Conservation (phyloP, 2,888 invertebrate genomes). For the Watsonalla cultraria region DNA sequence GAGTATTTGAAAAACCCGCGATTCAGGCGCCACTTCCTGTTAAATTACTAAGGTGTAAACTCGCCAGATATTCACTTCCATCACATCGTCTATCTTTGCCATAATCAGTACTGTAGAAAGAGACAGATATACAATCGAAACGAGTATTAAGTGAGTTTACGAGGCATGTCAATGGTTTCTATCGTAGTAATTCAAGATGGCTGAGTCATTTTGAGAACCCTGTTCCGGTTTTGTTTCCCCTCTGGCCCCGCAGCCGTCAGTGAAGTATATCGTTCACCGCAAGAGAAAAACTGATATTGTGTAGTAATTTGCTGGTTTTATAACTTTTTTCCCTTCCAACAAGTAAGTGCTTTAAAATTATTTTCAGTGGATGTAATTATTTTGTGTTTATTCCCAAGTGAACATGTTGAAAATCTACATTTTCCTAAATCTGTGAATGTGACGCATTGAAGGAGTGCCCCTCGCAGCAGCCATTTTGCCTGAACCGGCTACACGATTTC, state of each 20-base stretch:
- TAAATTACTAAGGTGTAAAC: slow-evolving; percentile 7
- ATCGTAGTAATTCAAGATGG: slow-evolving; percentile 51
- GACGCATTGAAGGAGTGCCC: slow-evolving; percentile 82
- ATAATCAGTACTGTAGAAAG: not conserved
- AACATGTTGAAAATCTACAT: slow-evolving; percentile 34
- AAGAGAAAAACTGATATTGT: slow-evolving; percentile 76
- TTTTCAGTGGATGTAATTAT: slow-evolving; percentile 51
- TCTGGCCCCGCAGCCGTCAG: slow-evolving; percentile 77
- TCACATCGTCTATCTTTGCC: not conserved
- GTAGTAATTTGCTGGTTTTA: slow-evolving; percentile 76
- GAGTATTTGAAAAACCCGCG: slow-evolving; percentile 20
- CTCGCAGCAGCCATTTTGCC: slow-evolving; percentile 79
- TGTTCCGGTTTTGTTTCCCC: slow-evolving; percentile 77
- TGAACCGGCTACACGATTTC: slow-evolving; percentile 76
- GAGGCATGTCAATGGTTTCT: slow-evolving; percentile 16
- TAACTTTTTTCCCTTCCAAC: slow-evolving; percentile 76
- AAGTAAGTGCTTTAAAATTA: slow-evolving; percentile 71
- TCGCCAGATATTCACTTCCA: not conserved
- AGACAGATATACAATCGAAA: not conserved
- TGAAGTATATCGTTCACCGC: slow-evolving; percentile 77
- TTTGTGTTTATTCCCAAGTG: slow-evolving; percentile 47
- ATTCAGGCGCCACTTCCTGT: slow-evolving; percentile 22
- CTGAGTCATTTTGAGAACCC: slow-evolving; percentile 69
- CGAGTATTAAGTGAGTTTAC: slow-evolving; percentile 2
- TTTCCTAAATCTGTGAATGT: slow-evolving; percentile 66